A percentile compares a stretch with the other conserved stretches of the same genome.
phyloP scores from a whole-genome alignment of 2,113 vertebrate genomes.

The Podiceps cristatus region DNA sequence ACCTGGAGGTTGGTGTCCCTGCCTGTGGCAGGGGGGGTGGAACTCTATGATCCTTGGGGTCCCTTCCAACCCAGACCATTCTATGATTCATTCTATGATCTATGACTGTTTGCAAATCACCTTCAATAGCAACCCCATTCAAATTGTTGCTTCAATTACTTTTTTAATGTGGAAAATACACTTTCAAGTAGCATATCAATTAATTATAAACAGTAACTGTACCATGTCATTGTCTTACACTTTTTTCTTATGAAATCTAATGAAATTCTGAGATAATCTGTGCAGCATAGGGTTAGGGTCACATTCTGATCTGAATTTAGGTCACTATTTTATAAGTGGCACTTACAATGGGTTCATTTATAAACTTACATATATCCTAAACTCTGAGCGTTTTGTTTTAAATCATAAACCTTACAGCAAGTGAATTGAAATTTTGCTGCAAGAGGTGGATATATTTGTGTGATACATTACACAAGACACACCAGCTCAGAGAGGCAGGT shows the following conservation, averaged over 20 bases:
- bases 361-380: not conserved
- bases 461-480: rapidly evolving
- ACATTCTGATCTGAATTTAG: not conserved
- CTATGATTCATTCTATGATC: too few species aligned
- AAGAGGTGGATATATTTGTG: not conserved
- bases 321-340: not conserved
- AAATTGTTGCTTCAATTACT: not conserved
- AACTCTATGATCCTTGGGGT: too few species aligned
- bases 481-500: not conserved
- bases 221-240: not conserved
- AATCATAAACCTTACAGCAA: not conserved
- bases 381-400: not conserved
- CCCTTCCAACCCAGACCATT: too few species aligned
- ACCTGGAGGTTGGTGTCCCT: too few species aligned
- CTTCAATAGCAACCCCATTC: not conserved
- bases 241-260: not conserved
- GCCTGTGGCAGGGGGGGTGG: too few species aligned
- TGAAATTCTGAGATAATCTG: not conserved
- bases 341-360: not conserved
- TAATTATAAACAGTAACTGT: not conserved
- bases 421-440: not conserved
- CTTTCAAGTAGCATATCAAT: not conserved
- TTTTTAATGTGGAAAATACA: not conserved
- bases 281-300: not conserved
- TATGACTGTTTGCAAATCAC: not conserved